phyloP scores from a whole-genome alignment of 1,140 invertebrate species.

The Sarcophaga peregrina region DNA sequence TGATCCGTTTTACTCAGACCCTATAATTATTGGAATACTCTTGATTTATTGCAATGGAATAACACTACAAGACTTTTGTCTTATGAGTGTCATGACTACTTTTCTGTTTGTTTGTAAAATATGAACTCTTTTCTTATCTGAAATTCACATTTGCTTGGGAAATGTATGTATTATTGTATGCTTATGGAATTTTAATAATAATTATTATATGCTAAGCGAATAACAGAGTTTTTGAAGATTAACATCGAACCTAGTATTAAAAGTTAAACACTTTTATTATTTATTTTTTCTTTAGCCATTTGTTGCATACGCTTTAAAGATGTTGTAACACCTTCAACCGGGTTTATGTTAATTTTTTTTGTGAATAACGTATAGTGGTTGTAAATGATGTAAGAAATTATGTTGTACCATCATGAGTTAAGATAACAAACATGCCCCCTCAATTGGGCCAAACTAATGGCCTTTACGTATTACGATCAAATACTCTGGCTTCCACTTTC shows the following conservation, averaged over 20 bases:
- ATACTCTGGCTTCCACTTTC: too few species aligned
- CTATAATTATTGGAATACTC: too few species aligned
- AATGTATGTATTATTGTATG: too few species aligned
- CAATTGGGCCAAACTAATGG: neutral
- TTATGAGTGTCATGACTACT: too few species aligned
- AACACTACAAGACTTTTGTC: too few species aligned
- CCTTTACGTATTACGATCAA: neutral
- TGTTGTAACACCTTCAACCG: neutral
- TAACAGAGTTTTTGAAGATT: neutral
- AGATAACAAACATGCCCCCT: neutral
- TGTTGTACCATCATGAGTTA: neutral
- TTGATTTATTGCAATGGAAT: too few species aligned
- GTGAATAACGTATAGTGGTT: neutral
- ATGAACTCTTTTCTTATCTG: too few species aligned
- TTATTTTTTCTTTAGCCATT: neutral
- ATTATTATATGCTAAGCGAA: neutral
- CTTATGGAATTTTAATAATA: too few species aligned
- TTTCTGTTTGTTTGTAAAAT: too few species aligned
- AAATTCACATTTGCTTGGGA: too few species aligned
- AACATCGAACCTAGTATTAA: neutral
- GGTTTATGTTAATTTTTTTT: neutral
- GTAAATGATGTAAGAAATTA: slow-evolving; percentile 18
- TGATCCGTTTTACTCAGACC: too few species aligned
- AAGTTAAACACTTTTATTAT: neutral
- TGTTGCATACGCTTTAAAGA: neutral